A percentile compares a stretch with the other conserved stretches of the same genome.
phyloP scores from a whole-genome alignment of 2,888 invertebrate genomes.

The Plagodis pulveraria region DNA sequence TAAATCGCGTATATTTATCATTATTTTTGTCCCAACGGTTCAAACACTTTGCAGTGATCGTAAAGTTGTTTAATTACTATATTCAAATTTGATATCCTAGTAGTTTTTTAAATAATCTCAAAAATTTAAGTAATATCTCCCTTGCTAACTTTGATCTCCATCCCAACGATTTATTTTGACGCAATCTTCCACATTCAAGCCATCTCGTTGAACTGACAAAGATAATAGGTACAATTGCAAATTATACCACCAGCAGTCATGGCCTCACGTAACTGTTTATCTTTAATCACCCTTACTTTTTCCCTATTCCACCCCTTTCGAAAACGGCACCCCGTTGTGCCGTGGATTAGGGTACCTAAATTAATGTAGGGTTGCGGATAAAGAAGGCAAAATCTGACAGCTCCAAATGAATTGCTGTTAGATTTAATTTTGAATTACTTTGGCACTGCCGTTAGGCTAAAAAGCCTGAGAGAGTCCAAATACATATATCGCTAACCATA shows the following conservation, averaged over 20 bases:
- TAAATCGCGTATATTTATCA: no score
- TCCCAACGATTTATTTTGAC: constrained; percentile 12
- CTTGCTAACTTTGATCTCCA: not conserved
- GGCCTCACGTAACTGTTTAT: constrained; percentile 75
- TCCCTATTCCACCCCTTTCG: constrained; percentile 67
- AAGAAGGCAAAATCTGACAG: constrained; percentile 43
- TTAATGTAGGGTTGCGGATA: constrained; percentile 58
- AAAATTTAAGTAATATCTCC: not conserved
- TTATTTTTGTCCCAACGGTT: no score
- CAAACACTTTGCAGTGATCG: no score
- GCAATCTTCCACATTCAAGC: constrained; percentile 37
- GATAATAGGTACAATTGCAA: constrained; percentile 76
- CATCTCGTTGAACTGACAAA: constrained; percentile 67
- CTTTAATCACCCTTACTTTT: constrained; percentile 80
- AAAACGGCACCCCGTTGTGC: constrained; percentile 51
- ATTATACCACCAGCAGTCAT: constrained; percentile 62
- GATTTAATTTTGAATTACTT: constrained; percentile 16
- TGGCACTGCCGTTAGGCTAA: no score
- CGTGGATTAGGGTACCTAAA: constrained; percentile 72
- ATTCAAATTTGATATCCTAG: no score
- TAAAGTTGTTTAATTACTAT: no score
- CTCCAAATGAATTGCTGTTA: constrained; percentile 21
- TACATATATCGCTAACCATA: no score
- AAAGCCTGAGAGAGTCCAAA: no score
- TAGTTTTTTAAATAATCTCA: no score